These are phyloP conservation scores for Teleopsis dalmanni DNA, from an alignment of 1,140 invertebrate genomes.

Conservation along the genomic window DNA sequence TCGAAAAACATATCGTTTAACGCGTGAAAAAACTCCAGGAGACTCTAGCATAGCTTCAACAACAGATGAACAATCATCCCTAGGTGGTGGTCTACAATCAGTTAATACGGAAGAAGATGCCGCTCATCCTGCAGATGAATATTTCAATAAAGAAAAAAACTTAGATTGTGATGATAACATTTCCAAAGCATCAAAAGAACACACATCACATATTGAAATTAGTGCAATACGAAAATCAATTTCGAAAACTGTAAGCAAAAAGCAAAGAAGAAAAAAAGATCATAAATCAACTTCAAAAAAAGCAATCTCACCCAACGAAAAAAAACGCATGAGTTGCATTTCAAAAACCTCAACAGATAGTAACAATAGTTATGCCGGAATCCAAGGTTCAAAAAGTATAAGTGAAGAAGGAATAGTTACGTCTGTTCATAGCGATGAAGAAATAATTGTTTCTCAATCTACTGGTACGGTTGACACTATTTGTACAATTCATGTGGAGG, in stretches of 20 bases:
- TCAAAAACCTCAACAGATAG: constrained; percentile 41
- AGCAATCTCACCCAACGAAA: constrained; percentile 17
- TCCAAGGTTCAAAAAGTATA: constrained; percentile 4
- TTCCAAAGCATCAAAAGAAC: no score
- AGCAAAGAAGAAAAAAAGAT: background rate
- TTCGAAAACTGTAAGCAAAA: background rate
- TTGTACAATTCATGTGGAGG: constrained; percentile 35
- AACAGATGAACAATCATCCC: constrained; percentile 15
- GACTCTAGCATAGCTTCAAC: constrained; percentile 22
- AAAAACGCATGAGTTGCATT: constrained; percentile 39
- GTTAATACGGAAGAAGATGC: constrained; percentile 44
- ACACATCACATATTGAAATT: no score
- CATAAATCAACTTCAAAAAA: constrained; percentile 8
- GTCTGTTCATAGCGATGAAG: constrained; percentile 13
- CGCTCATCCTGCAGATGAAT: constrained; percentile 54
- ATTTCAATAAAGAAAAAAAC: constrained; percentile 50
- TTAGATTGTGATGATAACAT: no score
- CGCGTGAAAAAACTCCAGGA: constrained; percentile 34
- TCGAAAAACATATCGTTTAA: constrained; percentile 35
- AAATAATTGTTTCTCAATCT: constrained; percentile 12
- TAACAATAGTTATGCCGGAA: constrained; percentile 25
- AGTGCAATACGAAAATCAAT: constrained; percentile 26
- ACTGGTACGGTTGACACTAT: constrained; percentile 11
- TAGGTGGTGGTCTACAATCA: constrained; percentile 39
- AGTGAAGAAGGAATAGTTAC: constrained; percentile 4